phyloP scores from a whole-genome alignment of 2,888 invertebrate genomes.

The Tetragonula carbonaria region DNA sequence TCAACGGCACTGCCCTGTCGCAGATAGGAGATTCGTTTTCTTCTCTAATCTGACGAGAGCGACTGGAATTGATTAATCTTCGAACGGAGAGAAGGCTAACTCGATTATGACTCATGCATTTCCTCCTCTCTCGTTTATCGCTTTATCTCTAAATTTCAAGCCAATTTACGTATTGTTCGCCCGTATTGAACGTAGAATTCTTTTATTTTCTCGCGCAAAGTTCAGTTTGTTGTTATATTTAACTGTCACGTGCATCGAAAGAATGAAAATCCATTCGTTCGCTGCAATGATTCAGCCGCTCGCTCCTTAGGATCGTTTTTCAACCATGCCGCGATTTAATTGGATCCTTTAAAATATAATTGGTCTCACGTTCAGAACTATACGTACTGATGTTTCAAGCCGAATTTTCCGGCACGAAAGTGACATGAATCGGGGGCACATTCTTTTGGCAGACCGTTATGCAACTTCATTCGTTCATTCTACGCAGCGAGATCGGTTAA shows the following conservation, averaged over 20 bases:
- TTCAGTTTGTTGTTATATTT: background rate
- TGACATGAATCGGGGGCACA: background rate
- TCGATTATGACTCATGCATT: background rate
- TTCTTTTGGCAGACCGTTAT: conserved; percentile 6
- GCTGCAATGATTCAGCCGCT: background rate
- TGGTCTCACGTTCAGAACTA: background rate
- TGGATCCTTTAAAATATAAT: background rate
- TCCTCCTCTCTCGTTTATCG: background rate
- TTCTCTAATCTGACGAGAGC: too few species aligned
- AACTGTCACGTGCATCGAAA: too few species aligned
- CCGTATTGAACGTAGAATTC: background rate
- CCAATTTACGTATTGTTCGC: background rate
- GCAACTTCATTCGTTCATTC: background rate
- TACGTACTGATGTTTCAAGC: background rate
- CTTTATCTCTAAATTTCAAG: background rate
- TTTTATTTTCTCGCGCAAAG: background rate
- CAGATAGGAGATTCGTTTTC: too few species aligned
- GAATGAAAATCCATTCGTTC: too few species aligned
- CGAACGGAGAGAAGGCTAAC: background rate
- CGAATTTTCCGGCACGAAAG: background rate
- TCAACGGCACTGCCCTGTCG: background rate
- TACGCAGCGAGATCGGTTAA: background rate
- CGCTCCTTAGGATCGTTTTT: background rate
- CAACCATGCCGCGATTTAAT: background rate
- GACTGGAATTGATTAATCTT: too few species aligned